Conservation (phyloP, 2,888 invertebrate species). For the Chironomus riparius region DNA sequence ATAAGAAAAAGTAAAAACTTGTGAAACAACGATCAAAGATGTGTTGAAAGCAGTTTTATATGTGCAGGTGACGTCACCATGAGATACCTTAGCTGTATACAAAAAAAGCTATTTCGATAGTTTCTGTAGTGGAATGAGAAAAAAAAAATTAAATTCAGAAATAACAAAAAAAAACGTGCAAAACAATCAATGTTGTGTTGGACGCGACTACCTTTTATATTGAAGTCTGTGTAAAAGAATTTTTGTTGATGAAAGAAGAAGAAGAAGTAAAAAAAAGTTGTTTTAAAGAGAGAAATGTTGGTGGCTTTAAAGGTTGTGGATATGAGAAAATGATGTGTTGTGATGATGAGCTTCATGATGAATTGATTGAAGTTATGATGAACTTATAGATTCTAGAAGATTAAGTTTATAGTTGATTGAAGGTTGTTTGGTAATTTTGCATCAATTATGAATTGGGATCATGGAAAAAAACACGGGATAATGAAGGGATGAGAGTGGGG, state of each 20-base stretch:
- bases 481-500: too few species aligned
- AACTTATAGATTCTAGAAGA: too few species aligned
- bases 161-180: neutral
- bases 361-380: too few species aligned
- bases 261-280: too few species aligned
- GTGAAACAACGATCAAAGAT: conserved; percentile 2
- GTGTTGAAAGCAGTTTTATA: neutral
- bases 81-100: neutral
- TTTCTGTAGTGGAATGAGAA: neutral
- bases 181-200: neutral
- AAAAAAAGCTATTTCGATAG: neutral
- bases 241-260: neutral
- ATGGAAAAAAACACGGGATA: too few species aligned
- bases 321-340: too few species aligned
- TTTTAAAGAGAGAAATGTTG: too few species aligned
- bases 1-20: conserved; percentile 1
- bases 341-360: too few species aligned
- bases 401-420: too few species aligned
- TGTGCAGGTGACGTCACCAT: conserved; percentile 16
- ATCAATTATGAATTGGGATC: too few species aligned
- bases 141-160: neutral
- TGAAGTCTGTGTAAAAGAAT: neutral
- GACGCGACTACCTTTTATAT: neutral
- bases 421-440: too few species aligned
- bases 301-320: too few species aligned